Percentiles rank a stretch among this genome's conserved stretches.
phyloP scores from a whole-genome alignment of 2,888 invertebrate species.

The Augochlorella aurata region DNA sequence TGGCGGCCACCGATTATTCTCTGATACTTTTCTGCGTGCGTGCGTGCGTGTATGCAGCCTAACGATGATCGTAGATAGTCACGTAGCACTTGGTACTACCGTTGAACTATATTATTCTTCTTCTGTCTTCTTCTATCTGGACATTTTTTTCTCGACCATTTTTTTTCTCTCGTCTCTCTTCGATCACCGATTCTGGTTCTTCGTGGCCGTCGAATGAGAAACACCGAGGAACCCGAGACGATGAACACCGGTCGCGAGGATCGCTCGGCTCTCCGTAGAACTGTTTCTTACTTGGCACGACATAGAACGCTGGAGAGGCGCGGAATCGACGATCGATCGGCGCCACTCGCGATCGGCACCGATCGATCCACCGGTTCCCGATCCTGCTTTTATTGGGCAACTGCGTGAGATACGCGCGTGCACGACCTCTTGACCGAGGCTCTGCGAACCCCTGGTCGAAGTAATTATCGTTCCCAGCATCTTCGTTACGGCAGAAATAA shows the following conservation, averaged over 20 bases:
- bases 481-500: background rate
- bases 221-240: slow-evolving; percentile 40
- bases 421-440: slow-evolving; percentile 26
- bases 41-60: slow-evolving; percentile 50
- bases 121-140: background rate
- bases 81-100: slow-evolving; percentile 43
- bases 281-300: slow-evolving; percentile 49
- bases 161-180: background rate
- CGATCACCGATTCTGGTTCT: slow-evolving; percentile 22
- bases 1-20: slow-evolving; percentile 28
- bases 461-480: background rate
- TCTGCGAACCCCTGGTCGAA: slow-evolving; percentile 20
- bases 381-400: slow-evolving; percentile 40
- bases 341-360: background rate
- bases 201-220: slow-evolving; percentile 43
- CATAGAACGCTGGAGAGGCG: slow-evolving; percentile 49
- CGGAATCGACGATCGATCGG: slow-evolving; percentile 40
- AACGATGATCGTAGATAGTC: slow-evolving; percentile 58
- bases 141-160: background rate
- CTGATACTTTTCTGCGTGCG: slow-evolving; percentile 33
- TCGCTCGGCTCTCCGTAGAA: slow-evolving; percentile 52
- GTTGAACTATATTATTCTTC: background rate
- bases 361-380: slow-evolving; percentile 36
- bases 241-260: slow-evolving; percentile 36
- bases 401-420: slow-evolving; percentile 41